phyloP scores from a whole-genome alignment of 2,888 invertebrate species.

The Parnassius apollo region DNA sequence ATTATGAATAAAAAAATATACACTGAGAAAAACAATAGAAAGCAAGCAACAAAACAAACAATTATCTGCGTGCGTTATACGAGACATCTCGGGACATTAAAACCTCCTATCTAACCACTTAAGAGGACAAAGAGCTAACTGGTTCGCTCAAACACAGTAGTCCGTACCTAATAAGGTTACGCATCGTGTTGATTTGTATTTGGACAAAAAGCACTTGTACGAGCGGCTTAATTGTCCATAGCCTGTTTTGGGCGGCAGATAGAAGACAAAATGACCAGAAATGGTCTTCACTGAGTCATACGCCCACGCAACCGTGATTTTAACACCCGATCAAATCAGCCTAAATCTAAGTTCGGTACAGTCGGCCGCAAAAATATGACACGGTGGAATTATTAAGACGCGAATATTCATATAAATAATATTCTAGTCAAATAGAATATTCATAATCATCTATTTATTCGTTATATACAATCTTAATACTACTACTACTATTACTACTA shows the following conservation, averaged over 20 bases:
- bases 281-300: slow-evolving; percentile 38
- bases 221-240: slow-evolving; percentile 35
- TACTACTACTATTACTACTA: no score
- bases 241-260: slow-evolving; percentile 34
- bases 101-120: slow-evolving; percentile 13
- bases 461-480: no score
- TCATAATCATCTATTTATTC: no score
- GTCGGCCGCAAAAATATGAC: neutral
- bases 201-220: slow-evolving; percentile 49
- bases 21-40: slow-evolving; percentile 9
- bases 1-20: neutral
- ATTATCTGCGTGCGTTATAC: slow-evolving; percentile 3
- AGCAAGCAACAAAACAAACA: slow-evolving; percentile 11
- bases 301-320: slow-evolving; percentile 40
- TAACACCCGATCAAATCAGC: slow-evolving; percentile 35
- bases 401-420: neutral
- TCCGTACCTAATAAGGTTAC: slow-evolving; percentile 42
- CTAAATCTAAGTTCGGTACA: slow-evolving; percentile 8
- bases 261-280: slow-evolving; percentile 42
- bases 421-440: no score
- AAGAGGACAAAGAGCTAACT: slow-evolving; percentile 32
- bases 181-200: slow-evolving; percentile 51
- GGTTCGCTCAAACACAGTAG: slow-evolving; percentile 50
- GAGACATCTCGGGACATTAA: slow-evolving; percentile 18
- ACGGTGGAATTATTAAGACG: neutral